phyloP scores from a whole-genome alignment of 2,888 invertebrate species.

The Andrena bucephala region DNA sequence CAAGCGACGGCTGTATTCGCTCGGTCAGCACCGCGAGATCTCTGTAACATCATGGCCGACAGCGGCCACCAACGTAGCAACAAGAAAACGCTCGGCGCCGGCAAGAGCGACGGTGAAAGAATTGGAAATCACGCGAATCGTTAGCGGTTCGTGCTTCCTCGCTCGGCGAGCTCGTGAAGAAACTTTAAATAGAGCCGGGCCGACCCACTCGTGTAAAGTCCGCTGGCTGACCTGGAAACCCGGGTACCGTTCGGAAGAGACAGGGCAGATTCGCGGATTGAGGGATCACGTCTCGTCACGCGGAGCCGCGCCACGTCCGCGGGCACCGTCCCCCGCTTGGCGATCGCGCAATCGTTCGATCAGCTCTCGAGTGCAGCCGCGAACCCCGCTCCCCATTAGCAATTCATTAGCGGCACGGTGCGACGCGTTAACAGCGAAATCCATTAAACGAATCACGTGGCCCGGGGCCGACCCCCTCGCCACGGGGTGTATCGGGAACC shows the following conservation, averaged over 20 bases:
- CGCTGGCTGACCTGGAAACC: neutral
- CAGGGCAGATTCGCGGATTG: conserved; percentile 14
- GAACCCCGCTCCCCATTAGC: conserved; percentile 54
- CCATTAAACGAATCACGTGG: conserved; percentile 50
- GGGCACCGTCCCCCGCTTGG: neutral
- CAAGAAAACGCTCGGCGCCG: conserved; percentile 46
- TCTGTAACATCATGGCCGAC: conserved; percentile 34
- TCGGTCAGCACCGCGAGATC: conserved; percentile 4
- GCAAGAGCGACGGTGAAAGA: conserved; percentile 51
- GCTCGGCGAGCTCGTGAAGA: conserved; percentile 16
- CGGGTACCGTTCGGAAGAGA: neutral
- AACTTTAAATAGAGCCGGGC: conserved; percentile 22
- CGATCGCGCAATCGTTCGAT: conserved; percentile 37
- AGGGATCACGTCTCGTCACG: neutral
- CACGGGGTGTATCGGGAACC: conserved; percentile 43
- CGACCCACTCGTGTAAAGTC: neutral
- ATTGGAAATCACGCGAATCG: conserved; percentile 66
- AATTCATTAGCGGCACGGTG: conserved; percentile 62
- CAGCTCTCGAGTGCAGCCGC: conserved; percentile 25
- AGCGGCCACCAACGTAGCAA: conserved; percentile 65
- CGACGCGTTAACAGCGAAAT: conserved; percentile 57
- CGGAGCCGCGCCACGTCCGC: neutral
- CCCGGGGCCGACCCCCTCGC: conserved; percentile 43
- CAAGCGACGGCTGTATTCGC: conserved; percentile 23
- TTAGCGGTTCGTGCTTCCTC: conserved; percentile 53